Percentiles rank a stretch among this genome's conserved stretches.
Evolutionary conservation across 2,797 vertebrate genomes (phyloP).

Genomic region (Peromyscus nudipes): DNA sequence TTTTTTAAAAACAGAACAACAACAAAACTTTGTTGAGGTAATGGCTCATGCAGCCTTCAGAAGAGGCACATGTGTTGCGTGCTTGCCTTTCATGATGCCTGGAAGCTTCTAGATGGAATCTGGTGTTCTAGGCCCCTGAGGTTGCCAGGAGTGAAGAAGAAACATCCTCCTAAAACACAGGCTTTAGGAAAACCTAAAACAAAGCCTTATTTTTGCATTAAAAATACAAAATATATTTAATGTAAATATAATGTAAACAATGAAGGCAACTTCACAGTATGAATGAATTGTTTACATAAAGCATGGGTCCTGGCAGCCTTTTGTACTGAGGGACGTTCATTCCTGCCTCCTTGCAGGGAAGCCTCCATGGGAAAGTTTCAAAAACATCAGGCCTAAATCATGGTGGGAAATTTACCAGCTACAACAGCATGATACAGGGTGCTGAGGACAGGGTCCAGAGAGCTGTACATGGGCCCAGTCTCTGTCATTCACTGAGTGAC

Average conservation of each 20-base stretch:
- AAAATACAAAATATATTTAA: constrained; percentile 16
- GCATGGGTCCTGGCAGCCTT: not conserved
- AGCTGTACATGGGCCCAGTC: not conserved
- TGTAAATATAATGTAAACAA: constrained; percentile 21
- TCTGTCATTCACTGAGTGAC: constrained; percentile 44
- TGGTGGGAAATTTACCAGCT: not conserved
- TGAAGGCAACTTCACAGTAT: not conserved
- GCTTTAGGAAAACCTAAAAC: not conserved
- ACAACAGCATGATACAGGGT: not conserved
- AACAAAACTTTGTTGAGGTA: not conserved
- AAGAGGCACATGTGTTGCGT: not conserved
- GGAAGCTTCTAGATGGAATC: not conserved
- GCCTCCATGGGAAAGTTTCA: constrained; percentile 6
- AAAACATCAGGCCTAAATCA: not conserved
- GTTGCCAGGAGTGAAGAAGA: constrained; percentile 16
- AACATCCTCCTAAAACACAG: not conserved
- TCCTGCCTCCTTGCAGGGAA: not conserved
- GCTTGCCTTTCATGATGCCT: not conserved
- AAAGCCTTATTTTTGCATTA: not conserved
- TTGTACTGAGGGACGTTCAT: not conserved
- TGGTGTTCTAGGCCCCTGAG: no score
- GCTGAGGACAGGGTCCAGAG: not conserved
- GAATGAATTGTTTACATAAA: constrained; percentile 26
- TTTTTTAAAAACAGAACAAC: not conserved
- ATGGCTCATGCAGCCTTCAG: not conserved